Evolutionary conservation across 2,113 vertebrate genomes (phyloP).

Genomic region (Nothocercus nigrocapillus): DNA sequence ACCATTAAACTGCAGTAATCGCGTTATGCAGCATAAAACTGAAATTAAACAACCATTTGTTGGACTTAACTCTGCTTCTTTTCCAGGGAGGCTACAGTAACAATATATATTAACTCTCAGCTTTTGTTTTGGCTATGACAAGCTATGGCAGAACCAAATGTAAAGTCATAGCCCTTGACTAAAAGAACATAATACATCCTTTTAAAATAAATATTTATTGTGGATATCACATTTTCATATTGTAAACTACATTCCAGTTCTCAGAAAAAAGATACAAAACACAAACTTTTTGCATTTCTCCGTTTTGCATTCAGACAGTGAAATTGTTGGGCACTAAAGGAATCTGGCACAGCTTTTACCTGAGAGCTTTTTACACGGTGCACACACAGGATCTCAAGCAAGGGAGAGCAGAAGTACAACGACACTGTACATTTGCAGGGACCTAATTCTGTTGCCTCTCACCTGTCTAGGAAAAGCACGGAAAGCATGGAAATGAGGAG

Average conservation of each 20-base stretch:
- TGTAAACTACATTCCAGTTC: neutral
- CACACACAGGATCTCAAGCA: neutral
- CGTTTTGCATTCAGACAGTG: neutral
- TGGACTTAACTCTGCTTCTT: accelerated
- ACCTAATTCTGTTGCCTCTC: neutral
- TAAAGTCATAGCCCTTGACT: accelerated
- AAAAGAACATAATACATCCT: accelerated
- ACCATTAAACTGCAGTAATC: accelerated
- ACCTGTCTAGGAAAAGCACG: neutral
- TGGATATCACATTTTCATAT: accelerated
- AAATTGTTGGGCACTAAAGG: accelerated
- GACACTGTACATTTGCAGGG: accelerated
- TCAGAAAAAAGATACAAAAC: neutral
- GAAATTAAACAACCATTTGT: accelerated
- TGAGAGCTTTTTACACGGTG: neutral
- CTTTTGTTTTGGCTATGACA: neutral
- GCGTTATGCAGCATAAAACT: no score
- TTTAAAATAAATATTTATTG: neutral
- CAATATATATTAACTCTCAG: accelerated
- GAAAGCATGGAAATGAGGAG: neutral
- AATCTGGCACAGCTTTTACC: accelerated
- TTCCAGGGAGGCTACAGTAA: neutral
- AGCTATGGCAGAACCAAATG: accelerated
- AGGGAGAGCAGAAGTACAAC: accelerated
- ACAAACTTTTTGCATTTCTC: no score